Evolutionary conservation across 2,797 vertebrate species (phyloP).

Genomic region (Triplophysa yarkandensis): DNA sequence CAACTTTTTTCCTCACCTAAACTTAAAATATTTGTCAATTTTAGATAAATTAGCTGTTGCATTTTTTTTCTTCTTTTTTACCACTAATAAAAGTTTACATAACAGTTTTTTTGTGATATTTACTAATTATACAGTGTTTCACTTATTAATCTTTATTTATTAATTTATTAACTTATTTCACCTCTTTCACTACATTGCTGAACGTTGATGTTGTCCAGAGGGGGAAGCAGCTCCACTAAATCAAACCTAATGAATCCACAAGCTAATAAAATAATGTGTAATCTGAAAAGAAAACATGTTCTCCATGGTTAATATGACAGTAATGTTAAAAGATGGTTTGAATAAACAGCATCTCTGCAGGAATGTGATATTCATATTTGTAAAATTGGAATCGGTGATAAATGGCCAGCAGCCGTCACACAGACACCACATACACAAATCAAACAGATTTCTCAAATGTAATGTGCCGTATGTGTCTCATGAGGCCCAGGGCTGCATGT

Average conservation of each 20-base stretch:
- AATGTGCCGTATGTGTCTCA: slow-evolving; percentile 47
- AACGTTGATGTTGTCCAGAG: background rate
- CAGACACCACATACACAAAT: slow-evolving; percentile 26
- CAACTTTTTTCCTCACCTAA: too few relatives aligned
- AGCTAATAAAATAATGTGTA: slow-evolving; percentile 13
- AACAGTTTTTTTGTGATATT: too few relatives aligned
- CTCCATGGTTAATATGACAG: slow-evolving; percentile 9
- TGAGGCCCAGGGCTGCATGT: slow-evolving; percentile 9
- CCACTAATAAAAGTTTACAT: too few relatives aligned
- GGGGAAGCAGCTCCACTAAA: slow-evolving; percentile 20
- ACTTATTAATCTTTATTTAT: too few relatives aligned
- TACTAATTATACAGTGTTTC: too few relatives aligned
- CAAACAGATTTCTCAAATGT: slow-evolving; percentile 44
- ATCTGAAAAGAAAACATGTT: slow-evolving; percentile 7
- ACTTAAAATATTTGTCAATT: too few relatives aligned
- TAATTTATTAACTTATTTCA: too few relatives aligned
- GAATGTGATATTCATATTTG: background rate
- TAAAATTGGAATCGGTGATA: slow-evolving; percentile 36
- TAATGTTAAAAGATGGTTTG: slow-evolving; percentile 25
- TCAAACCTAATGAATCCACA: background rate
- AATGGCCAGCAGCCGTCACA: slow-evolving; percentile 36
- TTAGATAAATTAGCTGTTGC: too few relatives aligned
- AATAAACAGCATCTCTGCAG: slow-evolving; percentile 1
- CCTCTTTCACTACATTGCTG: too few relatives aligned
- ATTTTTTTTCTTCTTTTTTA: too few relatives aligned